Percentiles rank a stretch among this genome's conserved stretches.
Conservation (phyloP, 1,140 invertebrate species). For the Aphelenchoides besseyi region DNA sequence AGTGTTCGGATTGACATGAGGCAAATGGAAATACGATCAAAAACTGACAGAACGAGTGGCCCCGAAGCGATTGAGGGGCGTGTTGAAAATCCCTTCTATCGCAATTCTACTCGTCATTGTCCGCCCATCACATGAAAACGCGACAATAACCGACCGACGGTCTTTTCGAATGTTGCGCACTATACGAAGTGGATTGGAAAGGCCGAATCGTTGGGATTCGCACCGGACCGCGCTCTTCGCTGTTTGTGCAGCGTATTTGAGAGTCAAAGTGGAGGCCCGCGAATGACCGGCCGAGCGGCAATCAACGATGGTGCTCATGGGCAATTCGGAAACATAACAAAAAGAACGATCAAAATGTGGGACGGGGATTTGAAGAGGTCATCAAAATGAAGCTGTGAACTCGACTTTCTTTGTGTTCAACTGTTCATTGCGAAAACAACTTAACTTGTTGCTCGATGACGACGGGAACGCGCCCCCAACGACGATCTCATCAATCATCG, state of each 20-base stretch:
- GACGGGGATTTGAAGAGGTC: no score
- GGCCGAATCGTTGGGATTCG: neutral
- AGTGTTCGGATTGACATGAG: neutral
- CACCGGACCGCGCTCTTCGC: neutral
- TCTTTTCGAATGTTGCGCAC: neutral
- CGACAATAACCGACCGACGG: neutral
- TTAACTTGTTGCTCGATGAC: no score
- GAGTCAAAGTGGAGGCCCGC: neutral
- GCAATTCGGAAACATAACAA: no score
- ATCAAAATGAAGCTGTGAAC: no score
- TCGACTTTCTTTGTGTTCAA: no score
- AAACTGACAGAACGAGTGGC: neutral
- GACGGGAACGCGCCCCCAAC: no score
- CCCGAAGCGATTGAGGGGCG: neutral
- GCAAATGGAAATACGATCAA: neutral
- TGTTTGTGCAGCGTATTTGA: neutral
- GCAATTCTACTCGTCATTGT: neutral
- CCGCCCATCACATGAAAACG: neutral
- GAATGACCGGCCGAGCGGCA: neutral
- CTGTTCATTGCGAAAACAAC: no score
- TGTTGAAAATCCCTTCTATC: neutral
- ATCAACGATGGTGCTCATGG: no score
- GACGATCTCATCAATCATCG: no score
- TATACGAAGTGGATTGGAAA: neutral
- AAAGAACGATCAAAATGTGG: no score